phyloP scores from a whole-genome alignment of 2,888 invertebrate species.

The Megastigmus dorsalis region DNA sequence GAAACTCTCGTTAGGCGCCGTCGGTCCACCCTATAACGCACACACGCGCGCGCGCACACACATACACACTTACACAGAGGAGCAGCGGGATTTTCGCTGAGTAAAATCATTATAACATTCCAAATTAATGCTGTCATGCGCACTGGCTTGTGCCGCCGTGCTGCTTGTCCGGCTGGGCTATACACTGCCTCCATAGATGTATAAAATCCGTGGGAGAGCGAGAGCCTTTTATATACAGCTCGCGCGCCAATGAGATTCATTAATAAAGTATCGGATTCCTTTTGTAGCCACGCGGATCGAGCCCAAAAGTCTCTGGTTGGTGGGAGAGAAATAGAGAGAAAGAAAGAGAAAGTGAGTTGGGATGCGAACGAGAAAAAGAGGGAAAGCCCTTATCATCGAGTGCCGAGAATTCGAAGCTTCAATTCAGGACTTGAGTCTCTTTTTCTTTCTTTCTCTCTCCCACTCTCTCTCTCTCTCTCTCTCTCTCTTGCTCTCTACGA shows the following conservation, averaged over 20 bases:
- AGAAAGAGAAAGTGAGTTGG: too few relatives aligned
- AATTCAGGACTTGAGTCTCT: neutral
- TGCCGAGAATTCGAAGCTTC: constrained; percentile 29
- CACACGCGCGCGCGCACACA: too few relatives aligned
- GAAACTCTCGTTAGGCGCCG: constrained; percentile 35
- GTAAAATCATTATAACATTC: constrained; percentile 66
- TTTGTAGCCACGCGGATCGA: constrained; percentile 30
- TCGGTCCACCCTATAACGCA: constrained; percentile 7
- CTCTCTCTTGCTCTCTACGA: too few relatives aligned
- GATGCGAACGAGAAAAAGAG: neutral
- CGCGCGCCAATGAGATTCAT: constrained; percentile 59
- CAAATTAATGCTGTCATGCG: constrained; percentile 66
- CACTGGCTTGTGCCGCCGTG: constrained; percentile 56
- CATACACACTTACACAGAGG: neutral
- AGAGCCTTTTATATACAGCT: constrained; percentile 55
- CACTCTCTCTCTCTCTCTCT: too few relatives aligned
- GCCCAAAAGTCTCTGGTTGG: too few relatives aligned
- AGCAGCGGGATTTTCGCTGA: constrained; percentile 56
- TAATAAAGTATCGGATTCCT: constrained; percentile 58
- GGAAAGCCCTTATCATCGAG: constrained; percentile 31
- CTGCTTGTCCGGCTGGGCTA: constrained; percentile 8
- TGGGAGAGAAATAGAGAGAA: too few relatives aligned
- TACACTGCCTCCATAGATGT: neutral
- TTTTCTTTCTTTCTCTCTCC: too few relatives aligned
- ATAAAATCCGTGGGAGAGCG: constrained; percentile 1